phyloP scores from a whole-genome alignment of 2,888 invertebrate species.

The Aradus depressus region DNA sequence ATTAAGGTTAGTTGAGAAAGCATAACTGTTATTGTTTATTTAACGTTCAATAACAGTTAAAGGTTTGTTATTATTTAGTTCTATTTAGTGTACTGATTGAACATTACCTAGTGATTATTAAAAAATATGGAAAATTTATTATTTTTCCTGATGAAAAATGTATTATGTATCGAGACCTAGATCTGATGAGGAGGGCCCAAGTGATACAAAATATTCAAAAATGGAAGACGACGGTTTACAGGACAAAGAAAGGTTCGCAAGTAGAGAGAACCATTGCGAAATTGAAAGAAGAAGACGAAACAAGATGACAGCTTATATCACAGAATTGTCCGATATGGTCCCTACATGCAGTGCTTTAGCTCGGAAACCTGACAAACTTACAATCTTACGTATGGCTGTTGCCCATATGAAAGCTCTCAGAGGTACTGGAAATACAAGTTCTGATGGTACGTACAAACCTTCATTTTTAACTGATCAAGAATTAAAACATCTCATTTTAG shows the following conservation, averaged over 20 bases:
- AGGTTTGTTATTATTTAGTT: no score
- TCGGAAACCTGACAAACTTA: constrained; percentile 96
- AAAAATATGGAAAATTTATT: no score
- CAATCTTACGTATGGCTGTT: constrained; percentile 97
- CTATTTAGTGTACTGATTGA: no score
- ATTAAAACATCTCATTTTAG: constrained; percentile 93
- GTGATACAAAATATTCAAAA: constrained; percentile 69
- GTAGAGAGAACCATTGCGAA: constrained; percentile 97
- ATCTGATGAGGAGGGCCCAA: constrained; percentile 80
- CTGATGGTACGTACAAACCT: constrained; percentile 94
- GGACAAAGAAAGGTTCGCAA: constrained; percentile 67
- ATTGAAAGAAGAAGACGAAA: constrained; percentile 95
- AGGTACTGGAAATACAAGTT: constrained; percentile 93
- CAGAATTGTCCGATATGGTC: constrained; percentile 98
- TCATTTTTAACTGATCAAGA: constrained; percentile 99
- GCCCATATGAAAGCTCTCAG: constrained; percentile 97
- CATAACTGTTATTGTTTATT: no score
- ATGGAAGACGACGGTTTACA: constrained; percentile 91
- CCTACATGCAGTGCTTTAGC: constrained; percentile 97
- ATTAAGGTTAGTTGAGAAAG: no score
- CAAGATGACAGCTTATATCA: constrained; percentile 99
- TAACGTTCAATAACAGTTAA: no score
- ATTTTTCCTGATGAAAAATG: no score
- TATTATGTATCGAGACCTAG: no score
- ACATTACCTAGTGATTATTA: no score